These are phyloP conservation scores for Calliphora vicina DNA, from an alignment of 1,140 invertebrate genomes.

Conservation along the genomic window DNA sequence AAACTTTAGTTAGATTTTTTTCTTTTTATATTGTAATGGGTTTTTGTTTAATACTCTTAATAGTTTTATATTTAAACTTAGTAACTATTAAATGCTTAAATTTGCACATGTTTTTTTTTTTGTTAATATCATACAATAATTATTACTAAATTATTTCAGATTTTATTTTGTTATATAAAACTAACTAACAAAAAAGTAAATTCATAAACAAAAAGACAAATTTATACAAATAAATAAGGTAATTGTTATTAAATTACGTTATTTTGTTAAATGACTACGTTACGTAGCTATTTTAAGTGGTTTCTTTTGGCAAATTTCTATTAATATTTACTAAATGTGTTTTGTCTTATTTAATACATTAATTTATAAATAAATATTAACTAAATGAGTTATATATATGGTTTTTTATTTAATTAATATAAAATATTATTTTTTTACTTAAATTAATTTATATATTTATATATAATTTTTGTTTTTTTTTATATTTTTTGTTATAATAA, in stretches of 20 bases:
- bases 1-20: conserved; percentile 2
- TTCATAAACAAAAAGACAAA: neutral
- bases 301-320: too few species aligned
- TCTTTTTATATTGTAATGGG: neutral
- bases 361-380: too few species aligned
- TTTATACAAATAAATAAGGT: neutral
- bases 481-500: conserved; percentile 16
- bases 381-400: neutral
- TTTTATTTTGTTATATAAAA: neutral
- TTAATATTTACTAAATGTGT: neutral
- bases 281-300: too few species aligned
- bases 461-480: conserved; percentile 21
- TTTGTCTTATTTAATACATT: neutral
- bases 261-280: too few species aligned
- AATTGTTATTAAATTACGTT: too few species aligned
- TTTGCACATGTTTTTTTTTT: neutral
- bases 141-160: neutral
- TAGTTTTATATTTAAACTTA: neutral
- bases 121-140: neutral
- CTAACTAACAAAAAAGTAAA: neutral
- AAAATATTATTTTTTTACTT: neutral
- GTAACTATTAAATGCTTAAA: conserved; percentile 15
- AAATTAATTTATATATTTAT: neutral
- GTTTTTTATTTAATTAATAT: neutral
- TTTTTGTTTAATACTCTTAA: neutral